Evolutionary conservation across 1,140 invertebrate species (phyloP).

Genomic region (Neodiprion lecontei): DNA sequence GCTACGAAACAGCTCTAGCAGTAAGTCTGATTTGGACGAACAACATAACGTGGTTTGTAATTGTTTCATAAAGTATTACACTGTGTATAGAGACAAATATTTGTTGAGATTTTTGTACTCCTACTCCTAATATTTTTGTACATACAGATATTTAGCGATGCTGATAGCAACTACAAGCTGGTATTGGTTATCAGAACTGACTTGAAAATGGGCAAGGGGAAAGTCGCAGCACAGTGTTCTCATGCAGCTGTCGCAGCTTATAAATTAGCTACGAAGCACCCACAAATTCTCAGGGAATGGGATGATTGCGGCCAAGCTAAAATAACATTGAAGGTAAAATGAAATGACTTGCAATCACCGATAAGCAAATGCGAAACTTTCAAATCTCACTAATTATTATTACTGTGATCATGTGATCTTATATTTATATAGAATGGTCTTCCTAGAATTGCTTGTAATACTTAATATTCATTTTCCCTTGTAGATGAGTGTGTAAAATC

Average conservation of each 20-base stretch:
- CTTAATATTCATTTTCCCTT: too few relatives aligned
- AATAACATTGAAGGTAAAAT: slow-evolving; percentile 75
- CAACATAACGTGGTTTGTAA: neutral
- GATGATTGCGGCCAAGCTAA: slow-evolving; percentile 81
- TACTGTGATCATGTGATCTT: neutral
- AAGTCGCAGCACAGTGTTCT: slow-evolving; percentile 90
- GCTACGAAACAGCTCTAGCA: neutral
- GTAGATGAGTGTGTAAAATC: neutral
- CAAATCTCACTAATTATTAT: neutral
- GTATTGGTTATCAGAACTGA: slow-evolving; percentile 89
- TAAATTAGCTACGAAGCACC: slow-evolving; percentile 68
- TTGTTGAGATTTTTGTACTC: neutral
- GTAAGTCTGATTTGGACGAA: neutral
- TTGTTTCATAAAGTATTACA: neutral
- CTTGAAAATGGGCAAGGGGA: slow-evolving; percentile 94
- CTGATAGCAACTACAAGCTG: slow-evolving; percentile 74
- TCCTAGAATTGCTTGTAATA: too few relatives aligned
- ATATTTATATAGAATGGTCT: too few relatives aligned
- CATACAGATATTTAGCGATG: slow-evolving; percentile 18
- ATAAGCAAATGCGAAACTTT: slow-evolving; percentile 10
- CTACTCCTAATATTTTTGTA: neutral
- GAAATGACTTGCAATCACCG: slow-evolving; percentile 22
- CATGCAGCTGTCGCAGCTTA: slow-evolving; percentile 88
- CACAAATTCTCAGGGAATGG: slow-evolving; percentile 76
- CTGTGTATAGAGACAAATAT: neutral